These are phyloP conservation scores for Thalassaphorura encarpata DNA, from an alignment of 1,140 invertebrate genomes.

Conservation along the genomic window DNA sequence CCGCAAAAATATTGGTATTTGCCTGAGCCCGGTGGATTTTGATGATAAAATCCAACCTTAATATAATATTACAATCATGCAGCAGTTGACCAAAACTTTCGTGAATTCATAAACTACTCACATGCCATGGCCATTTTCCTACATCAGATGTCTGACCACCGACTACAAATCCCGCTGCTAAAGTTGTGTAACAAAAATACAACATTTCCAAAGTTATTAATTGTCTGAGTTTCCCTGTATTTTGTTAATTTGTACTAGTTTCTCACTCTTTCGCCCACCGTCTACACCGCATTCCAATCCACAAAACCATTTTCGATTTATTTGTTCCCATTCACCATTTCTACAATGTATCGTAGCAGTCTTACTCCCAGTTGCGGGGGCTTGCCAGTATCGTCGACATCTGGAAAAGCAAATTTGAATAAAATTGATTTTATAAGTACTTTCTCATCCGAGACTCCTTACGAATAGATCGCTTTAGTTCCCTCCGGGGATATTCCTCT, in stretches of 20 bases:
- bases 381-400: constrained; percentile 6
- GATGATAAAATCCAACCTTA: constrained; percentile 7
- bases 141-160: too few relatives aligned
- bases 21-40: constrained; percentile 15
- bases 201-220: too few relatives aligned
- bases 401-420: not conserved
- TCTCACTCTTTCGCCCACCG: not conserved
- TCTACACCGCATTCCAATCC: constrained; percentile 11
- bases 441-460: not conserved
- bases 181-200: too few relatives aligned
- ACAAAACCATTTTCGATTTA: constrained; percentile 2
- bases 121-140: constrained; percentile 19
- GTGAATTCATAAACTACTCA: not conserved
- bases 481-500: not conserved
- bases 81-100: too few relatives aligned
- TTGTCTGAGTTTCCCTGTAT: too few relatives aligned
- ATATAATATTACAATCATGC: not conserved
- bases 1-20: constrained; percentile 15
- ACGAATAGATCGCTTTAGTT: not conserved
- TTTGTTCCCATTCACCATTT: constrained; percentile 3
- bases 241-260: too few relatives aligned
- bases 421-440: not conserved
- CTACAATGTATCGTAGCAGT: not conserved
- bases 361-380: not conserved
- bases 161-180: too few relatives aligned